A percentile compares a stretch with the other conserved stretches of the same genome.
Evolutionary conservation across 2,888 invertebrate genomes (phyloP).

Genomic region (Sphaerophoria rueppellii): DNA sequence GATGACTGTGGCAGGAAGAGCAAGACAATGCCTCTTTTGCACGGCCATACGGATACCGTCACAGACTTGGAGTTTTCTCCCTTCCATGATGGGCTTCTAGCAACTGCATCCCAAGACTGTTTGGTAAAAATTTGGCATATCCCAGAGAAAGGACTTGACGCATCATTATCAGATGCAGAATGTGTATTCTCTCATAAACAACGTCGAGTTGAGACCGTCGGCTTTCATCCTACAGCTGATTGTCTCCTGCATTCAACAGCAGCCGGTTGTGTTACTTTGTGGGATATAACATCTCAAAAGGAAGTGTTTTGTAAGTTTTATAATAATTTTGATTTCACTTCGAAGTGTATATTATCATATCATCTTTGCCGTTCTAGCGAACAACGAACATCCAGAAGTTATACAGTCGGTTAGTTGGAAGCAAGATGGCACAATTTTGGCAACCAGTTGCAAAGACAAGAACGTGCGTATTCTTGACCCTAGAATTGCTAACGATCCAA

Average conservation of each 20-base stretch:
- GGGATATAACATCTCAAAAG: conserved; percentile 92
- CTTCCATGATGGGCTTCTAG: conserved; percentile 95
- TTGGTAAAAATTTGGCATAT: conserved; percentile 95
- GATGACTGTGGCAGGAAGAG: conserved; percentile 95
- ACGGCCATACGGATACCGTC: conserved; percentile 94
- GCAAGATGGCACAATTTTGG: conserved; percentile 89
- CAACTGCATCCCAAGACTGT: conserved; percentile 95
- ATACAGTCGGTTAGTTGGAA: conserved; percentile 96
- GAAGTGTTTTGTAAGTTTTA: conserved; percentile 88
- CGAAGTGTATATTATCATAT: conserved; percentile 2
- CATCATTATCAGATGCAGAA: conserved; percentile 90
- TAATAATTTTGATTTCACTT: conserved; percentile 11
- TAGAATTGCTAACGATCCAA: conserved; percentile 84
- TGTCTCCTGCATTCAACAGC: conserved; percentile 94
- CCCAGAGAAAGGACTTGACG: conserved; percentile 90
- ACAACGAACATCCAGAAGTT: conserved; percentile 91
- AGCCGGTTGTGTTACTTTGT: conserved; percentile 90
- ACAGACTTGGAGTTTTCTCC: conserved; percentile 98
- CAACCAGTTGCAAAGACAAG: conserved; percentile 96
- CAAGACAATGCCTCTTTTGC: conserved; percentile 92
- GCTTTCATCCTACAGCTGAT: conserved; percentile 96
- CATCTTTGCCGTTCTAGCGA: conserved; percentile 82
- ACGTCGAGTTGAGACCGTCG: conserved; percentile 92
- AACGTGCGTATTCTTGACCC: conserved; percentile 94
- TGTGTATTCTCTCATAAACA: conserved; percentile 92